A percentile compares a stretch with the other conserved stretches of the same genome.
Evolutionary conservation across 2,113 vertebrate species (phyloP).

Genomic region (Poecile atricapillus): DNA sequence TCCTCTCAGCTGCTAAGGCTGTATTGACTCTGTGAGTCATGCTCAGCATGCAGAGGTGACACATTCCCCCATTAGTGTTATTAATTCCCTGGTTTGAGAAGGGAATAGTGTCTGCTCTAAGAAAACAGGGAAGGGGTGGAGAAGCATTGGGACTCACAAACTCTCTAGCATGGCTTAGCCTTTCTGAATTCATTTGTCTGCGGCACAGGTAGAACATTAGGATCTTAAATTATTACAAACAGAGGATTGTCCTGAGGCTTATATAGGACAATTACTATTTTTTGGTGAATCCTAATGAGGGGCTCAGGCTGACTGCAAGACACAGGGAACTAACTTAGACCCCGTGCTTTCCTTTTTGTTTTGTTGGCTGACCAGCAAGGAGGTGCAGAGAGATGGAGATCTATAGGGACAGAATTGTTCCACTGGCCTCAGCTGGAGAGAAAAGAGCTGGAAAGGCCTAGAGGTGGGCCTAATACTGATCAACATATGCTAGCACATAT

Average conservation of each 20-base stretch:
- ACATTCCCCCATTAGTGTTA: background rate
- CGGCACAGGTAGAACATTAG: background rate
- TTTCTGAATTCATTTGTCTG: background rate
- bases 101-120: background rate
- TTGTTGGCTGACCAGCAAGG: background rate
- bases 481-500: background rate
- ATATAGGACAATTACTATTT: background rate
- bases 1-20: background rate
- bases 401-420: background rate
- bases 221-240: background rate
- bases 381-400: background rate
- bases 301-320: background rate
- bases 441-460: background rate
- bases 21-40: background rate
- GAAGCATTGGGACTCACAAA: background rate
- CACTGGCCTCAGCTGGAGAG: background rate
- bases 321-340: background rate
- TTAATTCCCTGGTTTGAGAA: background rate
- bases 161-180: background rate
- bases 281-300: background rate
- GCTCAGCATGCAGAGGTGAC: background rate
- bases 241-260: background rate
- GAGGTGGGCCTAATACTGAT: background rate
- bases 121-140: background rate
- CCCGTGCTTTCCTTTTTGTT: background rate